These are phyloP conservation scores for Mustela lutreola DNA, from an alignment of 2,113 vertebrate genomes.

Conservation along the genomic window DNA sequence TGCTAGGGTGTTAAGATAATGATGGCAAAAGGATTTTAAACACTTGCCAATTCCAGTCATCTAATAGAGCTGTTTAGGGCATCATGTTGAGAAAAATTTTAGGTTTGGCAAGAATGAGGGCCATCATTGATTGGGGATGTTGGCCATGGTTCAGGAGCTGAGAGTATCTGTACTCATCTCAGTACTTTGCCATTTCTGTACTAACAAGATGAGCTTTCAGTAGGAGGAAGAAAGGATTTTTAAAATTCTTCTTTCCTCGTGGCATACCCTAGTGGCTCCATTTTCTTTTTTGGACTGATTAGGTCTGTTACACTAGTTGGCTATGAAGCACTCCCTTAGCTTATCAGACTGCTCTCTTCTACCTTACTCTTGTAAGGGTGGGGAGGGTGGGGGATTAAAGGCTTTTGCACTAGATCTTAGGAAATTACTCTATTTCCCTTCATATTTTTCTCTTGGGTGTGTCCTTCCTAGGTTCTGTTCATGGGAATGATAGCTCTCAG, in stretches of 20 bases:
- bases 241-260: background rate
- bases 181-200: background rate
- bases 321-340: background rate
- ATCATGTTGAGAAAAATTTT: constrained; percentile 23
- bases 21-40: background rate
- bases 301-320: background rate
- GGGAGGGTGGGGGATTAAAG: background rate
- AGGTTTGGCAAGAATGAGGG: constrained; percentile 33
- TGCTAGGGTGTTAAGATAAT: background rate
- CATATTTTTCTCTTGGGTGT: background rate
- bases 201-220: constrained; percentile 15
- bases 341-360: background rate
- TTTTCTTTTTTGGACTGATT: background rate
- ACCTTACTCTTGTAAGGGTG: background rate
- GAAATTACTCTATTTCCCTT: background rate
- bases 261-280: background rate
- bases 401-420: background rate
- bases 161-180: background rate
- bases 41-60: background rate
- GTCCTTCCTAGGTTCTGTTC: background rate
- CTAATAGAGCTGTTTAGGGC: background rate
- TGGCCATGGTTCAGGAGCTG: constrained; percentile 31
- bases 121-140: constrained; percentile 4
- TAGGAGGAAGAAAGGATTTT: background rate
- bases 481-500: background rate